These are phyloP conservation scores for Mantis religiosa DNA, from an alignment of 2,888 invertebrate species.

Conservation along the genomic window DNA sequence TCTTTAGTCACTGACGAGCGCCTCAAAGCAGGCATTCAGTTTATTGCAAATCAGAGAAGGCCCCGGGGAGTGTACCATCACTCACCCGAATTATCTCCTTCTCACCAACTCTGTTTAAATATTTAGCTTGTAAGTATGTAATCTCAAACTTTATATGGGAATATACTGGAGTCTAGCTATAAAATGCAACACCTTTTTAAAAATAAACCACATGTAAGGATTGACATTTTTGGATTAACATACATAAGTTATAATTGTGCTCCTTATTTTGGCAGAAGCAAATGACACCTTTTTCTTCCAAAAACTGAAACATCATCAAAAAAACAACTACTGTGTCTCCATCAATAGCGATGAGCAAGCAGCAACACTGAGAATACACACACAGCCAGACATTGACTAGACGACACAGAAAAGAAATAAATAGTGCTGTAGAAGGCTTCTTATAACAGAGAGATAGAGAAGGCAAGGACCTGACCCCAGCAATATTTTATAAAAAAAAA, in stretches of 20 bases:
- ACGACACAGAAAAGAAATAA: not conserved
- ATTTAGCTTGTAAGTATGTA: too few species aligned
- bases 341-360: conserved; percentile 37
- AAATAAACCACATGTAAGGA: not conserved
- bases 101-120: too few species aligned
- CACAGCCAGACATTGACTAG: conserved; percentile 5
- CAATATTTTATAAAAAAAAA: conserved; percentile 37
- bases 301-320: not conserved
- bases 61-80: too few species aligned
- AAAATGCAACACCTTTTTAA: not conserved
- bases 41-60: too few species aligned
- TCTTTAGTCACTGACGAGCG: not conserved
- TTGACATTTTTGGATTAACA: not conserved
- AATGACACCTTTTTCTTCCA: not conserved
- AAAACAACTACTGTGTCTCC: not conserved
- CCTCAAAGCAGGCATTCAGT: too few species aligned
- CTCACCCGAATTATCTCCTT: too few species aligned
- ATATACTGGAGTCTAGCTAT: not conserved
- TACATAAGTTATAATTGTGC: not conserved
- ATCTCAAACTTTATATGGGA: too few species aligned
- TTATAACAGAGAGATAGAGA: conserved; percentile 6
- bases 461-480: conserved; percentile 43
- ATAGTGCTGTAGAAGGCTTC: not conserved
- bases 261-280: not conserved
- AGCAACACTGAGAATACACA: conserved; percentile 17